Conservation (phyloP, 2,797 vertebrate species). For the Australoheros facetus region DNA sequence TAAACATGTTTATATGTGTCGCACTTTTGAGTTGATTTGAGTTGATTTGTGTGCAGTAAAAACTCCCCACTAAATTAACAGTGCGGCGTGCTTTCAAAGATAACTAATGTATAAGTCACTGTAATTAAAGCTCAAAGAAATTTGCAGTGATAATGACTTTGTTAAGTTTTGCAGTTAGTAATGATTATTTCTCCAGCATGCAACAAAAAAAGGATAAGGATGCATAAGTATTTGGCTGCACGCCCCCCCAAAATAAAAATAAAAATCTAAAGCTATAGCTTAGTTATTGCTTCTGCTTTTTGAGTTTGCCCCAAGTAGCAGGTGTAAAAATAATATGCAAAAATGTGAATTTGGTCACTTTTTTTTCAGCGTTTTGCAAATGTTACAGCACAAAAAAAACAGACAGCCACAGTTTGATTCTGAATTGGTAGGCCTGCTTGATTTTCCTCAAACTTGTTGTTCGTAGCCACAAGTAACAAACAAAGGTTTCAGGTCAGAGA, state of each 20-base stretch:
- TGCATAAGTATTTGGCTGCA: not conserved
- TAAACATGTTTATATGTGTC: not conserved
- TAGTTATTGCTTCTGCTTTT: rapidly evolving
- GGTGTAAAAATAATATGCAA: not conserved
- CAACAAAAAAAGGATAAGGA: not conserved
- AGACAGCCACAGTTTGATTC: not conserved
- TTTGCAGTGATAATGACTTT: not conserved
- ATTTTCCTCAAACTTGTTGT: not conserved
- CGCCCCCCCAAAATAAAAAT: not conserved
- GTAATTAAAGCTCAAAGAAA: too few relatives aligned
- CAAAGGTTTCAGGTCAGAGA: not conserved
- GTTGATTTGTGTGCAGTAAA: not conserved
- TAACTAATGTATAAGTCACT: not conserved
- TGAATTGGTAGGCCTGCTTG: not conserved
- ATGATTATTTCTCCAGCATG: not conserved
- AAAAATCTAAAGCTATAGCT: not conserved
- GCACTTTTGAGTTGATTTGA: not conserved
- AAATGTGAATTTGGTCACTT: not conserved
- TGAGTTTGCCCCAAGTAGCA: not conserved
- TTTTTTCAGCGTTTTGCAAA: not conserved
- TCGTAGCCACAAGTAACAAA: not conserved
- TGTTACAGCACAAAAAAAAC: not conserved
- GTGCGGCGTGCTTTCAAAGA: not conserved
- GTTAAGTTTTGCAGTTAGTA: not conserved
- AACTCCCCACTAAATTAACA: not conserved